Base-by-base conservation (phyloP, 2,888 invertebrate genomes). In the Automeris io region DNA sequence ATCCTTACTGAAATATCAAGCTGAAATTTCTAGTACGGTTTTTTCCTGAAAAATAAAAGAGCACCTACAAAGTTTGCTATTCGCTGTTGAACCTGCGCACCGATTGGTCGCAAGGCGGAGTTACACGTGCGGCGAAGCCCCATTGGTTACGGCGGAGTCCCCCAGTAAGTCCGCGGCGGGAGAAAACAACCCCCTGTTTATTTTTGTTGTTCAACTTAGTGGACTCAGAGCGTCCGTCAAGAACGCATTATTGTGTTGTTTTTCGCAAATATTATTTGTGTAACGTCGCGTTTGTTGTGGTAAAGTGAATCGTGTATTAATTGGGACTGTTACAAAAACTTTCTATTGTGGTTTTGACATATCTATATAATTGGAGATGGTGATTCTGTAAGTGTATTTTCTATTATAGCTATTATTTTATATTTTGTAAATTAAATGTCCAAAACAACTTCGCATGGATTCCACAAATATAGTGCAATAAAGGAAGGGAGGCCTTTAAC, bases 311-410 rank as follows among this genome's bases (percentile, higher is more conserved):
- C 64, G 69, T 70, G 66, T 44, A 18, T 44, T 41, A 16, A 8
- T 9, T 16, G 6, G 48, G 45, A 36, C 39, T 49, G 42, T 51
- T 49, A 57, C 54, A 50, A 55, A 39, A 42, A 41, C 29, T 12
- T 46, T 46, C 55, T 54, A 47, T 66, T 67, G 71, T 71, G 72
- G 62, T 55, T 58, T 65, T 68, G 70, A 52, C 54, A 47, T 47
- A 57, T 48, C 54, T 45, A 64, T 61, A n/a, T n/a, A n/a, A n/a
- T 61, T 65, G 77, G 85, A 83, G 54, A 86, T 86, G 85, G 85
- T 86, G 73, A 78, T 86, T 66, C 75, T 83, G 85, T 86, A 70
- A 83, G 85, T 86, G 66, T 37, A n/a, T n/a, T n/a, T n/a, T n/a
- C n/a, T n/a, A n/a, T n/a, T n/a, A n/a, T n/a, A n/a, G n/a, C n/a